phyloP scores from a whole-genome alignment of 2,797 vertebrate genomes.

The Sandelia bainsii region DNA sequence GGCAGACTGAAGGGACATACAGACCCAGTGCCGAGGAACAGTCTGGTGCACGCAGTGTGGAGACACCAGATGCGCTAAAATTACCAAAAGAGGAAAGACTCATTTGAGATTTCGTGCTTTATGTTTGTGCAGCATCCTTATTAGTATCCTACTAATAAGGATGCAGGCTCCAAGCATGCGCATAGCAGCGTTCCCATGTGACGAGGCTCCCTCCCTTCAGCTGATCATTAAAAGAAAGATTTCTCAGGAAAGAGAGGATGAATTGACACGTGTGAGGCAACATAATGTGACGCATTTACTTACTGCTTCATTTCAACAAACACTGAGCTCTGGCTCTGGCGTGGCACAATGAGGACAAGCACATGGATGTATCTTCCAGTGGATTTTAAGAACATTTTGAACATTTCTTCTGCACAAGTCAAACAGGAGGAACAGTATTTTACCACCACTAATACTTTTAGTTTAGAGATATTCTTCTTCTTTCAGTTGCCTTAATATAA shows the following conservation, averaged over 20 bases:
- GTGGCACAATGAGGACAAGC: constrained; percentile 19
- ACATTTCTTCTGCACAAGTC: constrained; percentile 48
- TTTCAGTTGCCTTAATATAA: constrained; percentile 8
- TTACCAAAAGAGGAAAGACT: constrained; percentile 94
- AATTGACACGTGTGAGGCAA: constrained; percentile 6
- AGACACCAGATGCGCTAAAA: constrained; percentile 85
- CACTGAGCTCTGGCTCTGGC: constrained; percentile 8
- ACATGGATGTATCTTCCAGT: constrained; percentile 11
- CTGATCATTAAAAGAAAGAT: constrained; percentile 12
- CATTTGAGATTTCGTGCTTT: constrained; percentile 81
- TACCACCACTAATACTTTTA: constrained; percentile 23
- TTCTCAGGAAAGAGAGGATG: constrained; percentile 11
- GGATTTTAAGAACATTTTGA: constrained; percentile 35
- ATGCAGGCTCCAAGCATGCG: neutral
- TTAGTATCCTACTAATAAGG: no score
- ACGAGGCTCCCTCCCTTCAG: neutral
- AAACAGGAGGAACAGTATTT: constrained; percentile 68
- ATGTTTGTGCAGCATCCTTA: neutral
- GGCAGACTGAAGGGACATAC: constrained; percentile 94
- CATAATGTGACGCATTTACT: constrained; percentile 4
- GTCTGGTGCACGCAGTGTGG: constrained; percentile 81
- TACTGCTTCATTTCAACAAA: constrained; percentile 33
- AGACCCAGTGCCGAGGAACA: constrained; percentile 91
- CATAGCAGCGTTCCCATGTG: neutral
- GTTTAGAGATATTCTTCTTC: constrained; percentile 27